Percentiles rank a stretch among this genome's conserved stretches.
Evolutionary conservation across 2,888 invertebrate genomes (phyloP).

Genomic region (Ganaspis brasiliensis): DNA sequence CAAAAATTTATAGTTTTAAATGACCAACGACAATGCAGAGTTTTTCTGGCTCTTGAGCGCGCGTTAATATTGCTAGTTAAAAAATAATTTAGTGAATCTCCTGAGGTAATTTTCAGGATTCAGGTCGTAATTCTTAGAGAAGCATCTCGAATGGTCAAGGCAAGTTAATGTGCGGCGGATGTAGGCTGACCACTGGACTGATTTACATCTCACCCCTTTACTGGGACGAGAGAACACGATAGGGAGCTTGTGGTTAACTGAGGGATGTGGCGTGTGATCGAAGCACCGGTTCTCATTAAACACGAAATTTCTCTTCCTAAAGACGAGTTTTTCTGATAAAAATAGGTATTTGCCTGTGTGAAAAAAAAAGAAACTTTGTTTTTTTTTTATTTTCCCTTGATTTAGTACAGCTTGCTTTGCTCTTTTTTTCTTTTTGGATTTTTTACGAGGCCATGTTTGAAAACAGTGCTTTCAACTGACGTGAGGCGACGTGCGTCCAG

Average conservation of each 20-base stretch:
- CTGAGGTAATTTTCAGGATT: not conserved
- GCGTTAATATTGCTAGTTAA: no score
- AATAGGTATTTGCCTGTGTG: not conserved
- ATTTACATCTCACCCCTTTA: slow-evolving; percentile 79
- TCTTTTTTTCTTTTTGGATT: not conserved
- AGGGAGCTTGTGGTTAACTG: slow-evolving; percentile 74
- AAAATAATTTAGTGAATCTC: slow-evolving; percentile 12
- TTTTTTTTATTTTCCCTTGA: not conserved
- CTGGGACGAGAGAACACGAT: slow-evolving; percentile 65
- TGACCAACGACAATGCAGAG: no score
- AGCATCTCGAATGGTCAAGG: slow-evolving; percentile 70
- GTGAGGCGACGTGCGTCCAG: slow-evolving; percentile 70
- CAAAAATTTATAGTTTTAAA: no score
- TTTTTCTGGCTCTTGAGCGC: no score
- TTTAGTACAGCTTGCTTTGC: not conserved
- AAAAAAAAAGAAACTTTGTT: not conserved
- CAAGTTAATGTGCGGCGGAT: slow-evolving; percentile 79
- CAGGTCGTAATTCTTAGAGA: slow-evolving; percentile 61
- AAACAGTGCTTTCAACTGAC: slow-evolving; percentile 55
- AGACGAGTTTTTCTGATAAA: not conserved
- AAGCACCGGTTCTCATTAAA: slow-evolving; percentile 72
- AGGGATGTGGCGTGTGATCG: slow-evolving; percentile 76
- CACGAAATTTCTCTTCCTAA: slow-evolving; percentile 54
- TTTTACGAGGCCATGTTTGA: slow-evolving; percentile 27
- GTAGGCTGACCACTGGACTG: slow-evolving; percentile 77